These are phyloP conservation scores for Philereme transversata DNA, from an alignment of 2,888 invertebrate genomes.

Conservation along the genomic window DNA sequence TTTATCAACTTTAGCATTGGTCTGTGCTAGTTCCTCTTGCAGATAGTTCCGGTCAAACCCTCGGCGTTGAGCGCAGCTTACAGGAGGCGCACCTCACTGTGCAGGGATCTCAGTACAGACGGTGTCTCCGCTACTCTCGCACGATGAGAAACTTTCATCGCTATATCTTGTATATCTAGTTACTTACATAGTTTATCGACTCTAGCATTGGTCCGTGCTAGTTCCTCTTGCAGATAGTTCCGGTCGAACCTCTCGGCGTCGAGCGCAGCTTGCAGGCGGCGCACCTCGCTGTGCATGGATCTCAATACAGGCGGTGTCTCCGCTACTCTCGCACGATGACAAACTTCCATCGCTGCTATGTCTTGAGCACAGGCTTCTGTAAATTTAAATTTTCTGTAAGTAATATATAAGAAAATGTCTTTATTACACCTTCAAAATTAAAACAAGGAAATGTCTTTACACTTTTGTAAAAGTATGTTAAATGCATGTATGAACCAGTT, in stretches of 20 bases:
- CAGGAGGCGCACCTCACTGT: constrained; percentile 78
- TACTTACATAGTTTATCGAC: constrained; percentile 79
- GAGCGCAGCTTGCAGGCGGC: constrained; percentile 81
- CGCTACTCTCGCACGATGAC: constrained; percentile 40
- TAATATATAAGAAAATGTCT: no score
- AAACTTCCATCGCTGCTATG: constrained; percentile 39
- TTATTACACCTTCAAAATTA: no score
- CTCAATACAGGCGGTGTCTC: constrained; percentile 73
- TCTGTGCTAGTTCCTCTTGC: constrained; percentile 83
- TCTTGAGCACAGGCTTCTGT: constrained; percentile 70
- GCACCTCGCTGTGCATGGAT: constrained; percentile 74
- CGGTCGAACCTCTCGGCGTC: constrained; percentile 86
- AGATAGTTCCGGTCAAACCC: constrained; percentile 85
- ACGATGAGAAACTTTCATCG: constrained; percentile 27
- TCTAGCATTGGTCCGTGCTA: constrained; percentile 78
- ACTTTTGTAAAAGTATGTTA: no score
- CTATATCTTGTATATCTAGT: no score
- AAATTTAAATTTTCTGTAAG: constrained; percentile 12
- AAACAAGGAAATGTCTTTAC: not conserved
- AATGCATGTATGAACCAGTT: no score
- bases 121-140: constrained; percentile 64
- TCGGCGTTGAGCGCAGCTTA: constrained; percentile 85
- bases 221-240: constrained; percentile 84
- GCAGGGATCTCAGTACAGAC: constrained; percentile 67
- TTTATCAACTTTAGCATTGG: constrained; percentile 79